These are phyloP conservation scores for Podarcis cretensis DNA, from an alignment of 2,113 vertebrate species.

Conservation along the genomic window DNA sequence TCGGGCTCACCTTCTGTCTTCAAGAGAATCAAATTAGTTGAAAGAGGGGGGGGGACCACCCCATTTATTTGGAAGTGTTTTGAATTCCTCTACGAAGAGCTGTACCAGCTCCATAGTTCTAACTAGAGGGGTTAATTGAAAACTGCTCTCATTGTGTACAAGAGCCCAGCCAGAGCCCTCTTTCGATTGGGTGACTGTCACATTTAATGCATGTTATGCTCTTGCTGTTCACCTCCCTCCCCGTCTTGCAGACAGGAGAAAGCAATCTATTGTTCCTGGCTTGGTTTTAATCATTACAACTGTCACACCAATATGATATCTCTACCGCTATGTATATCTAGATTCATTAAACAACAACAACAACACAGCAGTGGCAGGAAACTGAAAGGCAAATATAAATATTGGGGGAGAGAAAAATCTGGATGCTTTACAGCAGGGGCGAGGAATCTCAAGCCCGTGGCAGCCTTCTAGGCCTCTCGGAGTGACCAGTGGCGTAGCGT, in stretches of 20 bases:
- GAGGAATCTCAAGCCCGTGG: neutral
- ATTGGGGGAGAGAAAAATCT: slow-evolving; percentile 5
- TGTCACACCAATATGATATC: slow-evolving; percentile 10
- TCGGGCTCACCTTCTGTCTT: neutral
- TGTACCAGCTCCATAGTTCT: neutral
- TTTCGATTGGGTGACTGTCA: slow-evolving; percentile 61
- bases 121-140: slow-evolving; percentile 60
- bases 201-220: slow-evolving; percentile 60
- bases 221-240: slow-evolving; percentile 49
- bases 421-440: neutral
- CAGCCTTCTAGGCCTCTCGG: no score
- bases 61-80: slow-evolving; percentile 33
- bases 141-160: slow-evolving; percentile 24
- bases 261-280: slow-evolving; percentile 49
- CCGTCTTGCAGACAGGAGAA: slow-evolving; percentile 42
- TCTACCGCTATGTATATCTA: slow-evolving; percentile 31
- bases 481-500: no score
- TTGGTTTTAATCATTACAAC: slow-evolving; percentile 52
- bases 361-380: neutral
- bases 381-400: slow-evolving; percentile 39
- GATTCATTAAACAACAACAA: neutral
- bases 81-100: slow-evolving; percentile 24
- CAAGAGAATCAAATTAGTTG: neutral
- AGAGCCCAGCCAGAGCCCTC: slow-evolving; percentile 17
- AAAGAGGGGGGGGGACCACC: slow-evolving; percentile 17